Conservation (phyloP, 2,113 vertebrate species). For the Promerops cafer region DNA sequence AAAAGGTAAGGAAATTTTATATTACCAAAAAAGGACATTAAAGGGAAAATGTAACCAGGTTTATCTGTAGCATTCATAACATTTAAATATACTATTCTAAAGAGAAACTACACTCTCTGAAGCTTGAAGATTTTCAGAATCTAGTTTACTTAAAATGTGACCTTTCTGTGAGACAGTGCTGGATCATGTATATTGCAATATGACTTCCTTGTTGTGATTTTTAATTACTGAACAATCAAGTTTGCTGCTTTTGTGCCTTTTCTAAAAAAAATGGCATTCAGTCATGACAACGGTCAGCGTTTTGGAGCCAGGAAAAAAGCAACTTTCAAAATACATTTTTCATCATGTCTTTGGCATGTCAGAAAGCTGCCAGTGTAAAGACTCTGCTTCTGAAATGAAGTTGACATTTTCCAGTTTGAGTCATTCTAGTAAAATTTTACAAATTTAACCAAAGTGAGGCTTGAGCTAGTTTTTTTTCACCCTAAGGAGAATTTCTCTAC, state of each 20-base stretch:
- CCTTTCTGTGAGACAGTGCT: conserved; percentile 50
- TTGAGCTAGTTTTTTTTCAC: neutral
- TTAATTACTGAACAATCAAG: conserved; percentile 34
- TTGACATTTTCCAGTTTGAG: neutral
- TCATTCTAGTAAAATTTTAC: neutral
- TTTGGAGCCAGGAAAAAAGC: conserved; percentile 27
- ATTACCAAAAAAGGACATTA: conserved; percentile 55
- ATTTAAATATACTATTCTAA: neutral
- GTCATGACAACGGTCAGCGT: conserved; percentile 56
- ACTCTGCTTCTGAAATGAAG: neutral
- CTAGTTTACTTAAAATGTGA: conserved; percentile 22
- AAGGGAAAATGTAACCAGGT: conserved; percentile 52
- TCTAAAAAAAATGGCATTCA: conserved; percentile 45
- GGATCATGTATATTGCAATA: conserved; percentile 56
- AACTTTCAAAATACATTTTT: neutral
- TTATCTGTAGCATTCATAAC: conserved; percentile 44
- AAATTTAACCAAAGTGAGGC: neutral
- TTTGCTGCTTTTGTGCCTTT: conserved; percentile 77
- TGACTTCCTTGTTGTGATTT: conserved; percentile 41
- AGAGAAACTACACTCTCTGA: conserved; percentile 47
- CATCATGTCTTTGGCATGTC: neutral
- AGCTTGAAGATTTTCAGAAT: conserved; percentile 42
- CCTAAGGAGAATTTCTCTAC: neutral
- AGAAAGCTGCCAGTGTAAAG: neutral
- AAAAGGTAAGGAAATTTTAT: conserved; percentile 15